A percentile compares a stretch with the other conserved stretches of the same genome.
Conservation (phyloP, 2,113 vertebrate species). For the Paraplagusia blochii region DNA sequence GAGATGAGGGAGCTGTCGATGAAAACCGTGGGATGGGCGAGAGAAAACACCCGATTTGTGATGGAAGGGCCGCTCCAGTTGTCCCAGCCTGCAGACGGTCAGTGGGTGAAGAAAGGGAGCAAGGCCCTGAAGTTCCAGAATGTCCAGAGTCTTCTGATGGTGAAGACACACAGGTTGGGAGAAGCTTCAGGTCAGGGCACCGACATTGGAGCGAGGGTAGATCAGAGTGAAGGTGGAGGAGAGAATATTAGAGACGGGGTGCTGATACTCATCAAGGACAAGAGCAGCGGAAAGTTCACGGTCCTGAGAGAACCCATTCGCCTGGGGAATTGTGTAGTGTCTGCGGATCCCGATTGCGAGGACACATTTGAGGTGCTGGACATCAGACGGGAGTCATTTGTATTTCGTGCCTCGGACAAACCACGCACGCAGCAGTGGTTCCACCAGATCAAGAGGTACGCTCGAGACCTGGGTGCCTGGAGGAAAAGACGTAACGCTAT, state of each 20-base stretch:
- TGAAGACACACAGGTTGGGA: constrained; percentile 73
- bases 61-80: constrained; percentile 89
- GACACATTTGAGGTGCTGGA: constrained; percentile 91
- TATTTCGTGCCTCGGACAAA: constrained; percentile 85
- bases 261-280: constrained; percentile 88
- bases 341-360: constrained; percentile 81
- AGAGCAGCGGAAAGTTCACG: constrained; percentile 87
- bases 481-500: constrained; percentile 87
- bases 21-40: constrained; percentile 84
- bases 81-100: constrained; percentile 85
- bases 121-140: constrained; percentile 91
- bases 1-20: constrained; percentile 89
- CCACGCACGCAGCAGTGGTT: constrained; percentile 90
- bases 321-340: constrained; percentile 87
- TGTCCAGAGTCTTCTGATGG: constrained; percentile 87
- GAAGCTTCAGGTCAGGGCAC: constrained; percentile 35
- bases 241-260: constrained; percentile 81
- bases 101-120: constrained; percentile 90
- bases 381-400: constrained; percentile 85
- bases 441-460: constrained; percentile 82
- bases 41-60: constrained; percentile 85
- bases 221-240: constrained; percentile 22
- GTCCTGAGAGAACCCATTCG: constrained; percentile 86
- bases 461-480: constrained; percentile 85
- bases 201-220: constrained; percentile 32